Conservation (phyloP, 2,888 invertebrate species). For the Melieria picta region DNA sequence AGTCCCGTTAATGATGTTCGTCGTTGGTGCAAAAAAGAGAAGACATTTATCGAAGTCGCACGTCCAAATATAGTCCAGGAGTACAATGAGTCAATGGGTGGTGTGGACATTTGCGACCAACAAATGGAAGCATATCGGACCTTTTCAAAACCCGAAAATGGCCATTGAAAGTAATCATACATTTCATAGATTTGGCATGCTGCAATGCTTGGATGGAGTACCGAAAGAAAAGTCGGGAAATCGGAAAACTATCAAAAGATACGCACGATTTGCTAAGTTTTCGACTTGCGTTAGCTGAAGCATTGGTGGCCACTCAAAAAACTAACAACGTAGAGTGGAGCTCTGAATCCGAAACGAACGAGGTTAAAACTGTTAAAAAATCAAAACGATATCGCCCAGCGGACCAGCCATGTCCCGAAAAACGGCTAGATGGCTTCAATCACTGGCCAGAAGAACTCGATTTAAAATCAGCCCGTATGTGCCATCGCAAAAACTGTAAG, state of each 20-base stretch:
- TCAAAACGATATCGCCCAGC: too few relatives aligned
- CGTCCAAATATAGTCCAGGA: too few relatives aligned
- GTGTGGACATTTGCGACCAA: slow-evolving; percentile 14
- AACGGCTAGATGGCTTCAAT: slow-evolving; percentile 16
- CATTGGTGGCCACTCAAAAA: too few relatives aligned
- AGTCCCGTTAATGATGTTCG: too few relatives aligned
- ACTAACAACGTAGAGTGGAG: too few relatives aligned
- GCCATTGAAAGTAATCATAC: slow-evolving; percentile 10
- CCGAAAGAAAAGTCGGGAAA: slow-evolving; percentile 10
- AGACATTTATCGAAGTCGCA: too few relatives aligned
- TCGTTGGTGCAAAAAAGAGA: too few relatives aligned
- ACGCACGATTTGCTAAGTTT: slow-evolving; percentile 24
- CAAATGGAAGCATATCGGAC: background rate
- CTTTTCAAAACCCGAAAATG: slow-evolving; percentile 5
- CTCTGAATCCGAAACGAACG: slow-evolving; percentile 2
- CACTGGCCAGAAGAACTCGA: too few relatives aligned
- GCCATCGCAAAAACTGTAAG: slow-evolving; percentile 18
- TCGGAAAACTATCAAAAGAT: slow-evolving; percentile 11
- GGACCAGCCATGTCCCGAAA: too few relatives aligned
- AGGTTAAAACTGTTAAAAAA: background rate
- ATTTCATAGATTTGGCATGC: slow-evolving; percentile 24
- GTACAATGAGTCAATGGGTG: too few relatives aligned
- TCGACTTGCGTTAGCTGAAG: slow-evolving; percentile 31
- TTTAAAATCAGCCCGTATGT: background rate
- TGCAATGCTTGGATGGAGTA: slow-evolving; percentile 28